Base-by-base conservation (phyloP, 1,140 invertebrate genomes). In the Triops cancriformis region DNA sequence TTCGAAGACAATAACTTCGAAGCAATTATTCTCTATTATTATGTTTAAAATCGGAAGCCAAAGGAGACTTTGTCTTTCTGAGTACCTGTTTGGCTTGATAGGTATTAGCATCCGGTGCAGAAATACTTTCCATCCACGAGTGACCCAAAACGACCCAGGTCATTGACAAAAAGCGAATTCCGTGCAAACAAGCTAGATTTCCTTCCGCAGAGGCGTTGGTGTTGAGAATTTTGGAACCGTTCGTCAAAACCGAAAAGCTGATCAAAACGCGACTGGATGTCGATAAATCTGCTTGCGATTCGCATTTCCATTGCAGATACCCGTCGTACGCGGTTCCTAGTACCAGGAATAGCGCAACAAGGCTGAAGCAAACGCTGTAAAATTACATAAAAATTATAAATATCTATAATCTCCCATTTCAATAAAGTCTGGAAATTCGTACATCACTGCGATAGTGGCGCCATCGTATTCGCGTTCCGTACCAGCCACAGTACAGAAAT, bases 121-220 rank as follows among this genome's bases (percentile, higher is more conserved):
- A 45, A 18, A 45, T 94, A n/a, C 93, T 88, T 82, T 93, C 90
- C 23, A 94, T 85, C 84, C 93, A 94, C 0, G 93, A 93, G 83
- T 97, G 94, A 6, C 95, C 94, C 87, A 96, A 88, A 79, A 97
- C 93, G 18, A 96, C 94, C 95, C 95, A 97, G 1, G 90, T 87
- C 77, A 96, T 89, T 11, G 92, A 94, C 79, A 96, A 85, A 51
- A 96, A 94, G 73, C 93, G 87, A 64, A 95, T 85, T 1, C 93
- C 93, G 81, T 95, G 93, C n/a, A 95, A 85, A 7, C 90, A 91
- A 74, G 92, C 89, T 77, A 95, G 91, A 1, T 64, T 73, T 12
- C 94, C 93, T 7, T 28, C 72, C 26, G 89, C 88, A 4, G 92
- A 41, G n/a, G 80, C 76, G 9, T 80, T 80, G 1, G 82, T 83